Conservation (phyloP, 2,888 invertebrate species). For the Coelopa pilipes region DNA sequence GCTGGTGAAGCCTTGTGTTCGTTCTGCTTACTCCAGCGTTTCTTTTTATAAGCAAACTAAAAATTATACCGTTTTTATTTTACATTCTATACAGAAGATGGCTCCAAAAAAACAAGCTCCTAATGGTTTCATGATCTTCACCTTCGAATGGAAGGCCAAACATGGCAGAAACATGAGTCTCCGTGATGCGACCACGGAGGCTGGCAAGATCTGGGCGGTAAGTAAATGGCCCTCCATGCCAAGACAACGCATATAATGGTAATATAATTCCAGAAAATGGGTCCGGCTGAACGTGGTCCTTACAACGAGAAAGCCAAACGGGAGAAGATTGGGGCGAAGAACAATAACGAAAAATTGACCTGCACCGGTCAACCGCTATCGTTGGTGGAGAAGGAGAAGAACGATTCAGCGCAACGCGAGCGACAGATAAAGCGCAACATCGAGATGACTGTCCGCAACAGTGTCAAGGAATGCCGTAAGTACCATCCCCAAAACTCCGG, state of each 20-base stretch:
- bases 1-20: no score
- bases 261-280: constrained; percentile 52
- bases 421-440: constrained; percentile 56
- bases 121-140: constrained; percentile 57
- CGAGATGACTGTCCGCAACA: constrained; percentile 52
- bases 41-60: no score
- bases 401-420: constrained; percentile 44
- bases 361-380: constrained; percentile 53
- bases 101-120: constrained; percentile 49
- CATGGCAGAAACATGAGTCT: constrained; percentile 46
- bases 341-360: constrained; percentile 48
- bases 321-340: constrained; percentile 28
- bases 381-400: constrained; percentile 48
- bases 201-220: constrained; percentile 58
- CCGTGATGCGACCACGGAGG: constrained; percentile 48
- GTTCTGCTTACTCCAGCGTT: no score
- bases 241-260: no score
- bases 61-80: no score
- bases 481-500: no score
- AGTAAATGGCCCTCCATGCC: constrained; percentile 17
- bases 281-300: constrained; percentile 51
- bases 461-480: constrained; percentile 52
- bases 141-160: constrained; percentile 54
- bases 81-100: constrained; percentile 48
- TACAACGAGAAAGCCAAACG: constrained; percentile 54